These are phyloP conservation scores for Orussus abietinus DNA, from an alignment of 1,140 invertebrate species.

Conservation along the genomic window DNA sequence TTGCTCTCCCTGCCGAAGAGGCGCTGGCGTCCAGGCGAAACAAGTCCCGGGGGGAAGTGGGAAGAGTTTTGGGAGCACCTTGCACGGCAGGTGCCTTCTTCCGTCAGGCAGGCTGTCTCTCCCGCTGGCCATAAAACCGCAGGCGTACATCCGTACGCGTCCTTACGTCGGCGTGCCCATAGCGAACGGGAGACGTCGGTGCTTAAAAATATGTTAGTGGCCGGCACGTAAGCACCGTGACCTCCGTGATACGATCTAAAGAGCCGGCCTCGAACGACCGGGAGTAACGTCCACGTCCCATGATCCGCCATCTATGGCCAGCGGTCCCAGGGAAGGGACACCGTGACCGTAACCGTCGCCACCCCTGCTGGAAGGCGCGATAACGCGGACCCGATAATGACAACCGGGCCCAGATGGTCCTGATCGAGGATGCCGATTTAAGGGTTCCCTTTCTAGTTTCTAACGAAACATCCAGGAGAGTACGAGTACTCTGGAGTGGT, in stretches of 20 bases:
- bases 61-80: constrained; percentile 39
- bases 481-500: too few relatives aligned
- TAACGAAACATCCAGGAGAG: too few relatives aligned
- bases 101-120: constrained; percentile 18
- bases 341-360: constrained; percentile 9
- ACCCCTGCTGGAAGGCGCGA: too few relatives aligned
- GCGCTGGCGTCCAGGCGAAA: neutral
- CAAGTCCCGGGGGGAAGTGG: constrained; percentile 9
- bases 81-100: constrained; percentile 41
- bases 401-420: too few relatives aligned
- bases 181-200: constrained; percentile 29
- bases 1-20: too few relatives aligned
- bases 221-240: constrained; percentile 50
- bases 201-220: constrained; percentile 52
- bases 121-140: constrained; percentile 19
- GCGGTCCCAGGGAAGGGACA: neutral
- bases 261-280: constrained; percentile 22
- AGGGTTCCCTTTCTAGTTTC: too few relatives aligned
- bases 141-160: constrained; percentile 12
- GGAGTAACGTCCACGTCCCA: neutral
- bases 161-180: constrained; percentile 12
- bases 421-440: too few relatives aligned
- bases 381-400: too few relatives aligned
- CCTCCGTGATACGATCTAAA: constrained; percentile 51
- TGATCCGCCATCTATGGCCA: too few relatives aligned